Evolutionary conservation across 2,113 vertebrate species (phyloP), one percentile per base, ranked within the genome.

Genomic region (Ceyx cyanopectus): DNA sequence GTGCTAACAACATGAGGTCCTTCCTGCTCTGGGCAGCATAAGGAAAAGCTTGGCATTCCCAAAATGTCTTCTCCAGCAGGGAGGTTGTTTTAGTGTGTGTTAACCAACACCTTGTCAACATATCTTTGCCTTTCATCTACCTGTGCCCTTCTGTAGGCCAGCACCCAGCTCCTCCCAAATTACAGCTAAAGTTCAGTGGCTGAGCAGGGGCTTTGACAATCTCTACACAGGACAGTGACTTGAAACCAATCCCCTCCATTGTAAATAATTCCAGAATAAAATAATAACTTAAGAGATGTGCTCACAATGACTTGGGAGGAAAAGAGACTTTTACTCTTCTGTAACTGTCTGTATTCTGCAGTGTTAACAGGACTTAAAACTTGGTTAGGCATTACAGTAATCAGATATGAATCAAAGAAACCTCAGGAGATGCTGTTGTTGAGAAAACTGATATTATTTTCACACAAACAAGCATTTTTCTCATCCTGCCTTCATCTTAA

Each of bases 371-470:
- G 75, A 95, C 63, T 48, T 87, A 85, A 92, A 87, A 83, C 19
- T 78, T 87, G 53, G 19, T 73, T 81, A 91, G 81, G 83, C 91
- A 91, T 91, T 94, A 89, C 84, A 84, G 62, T 79, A 89, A 95
- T 91, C 79, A 85, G 75, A 20, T 91, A 78, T 51, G 65, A 92
- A 91, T 91, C 93, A 93, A 96, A 81, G 57, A 89, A 92, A 78
- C 69, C 85, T 91, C 79, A 32, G 63, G 81, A 94, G 87, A 95
- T 91, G 60, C 40, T 74, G 45, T 43, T 90, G 73, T 91, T 87
- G 65, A 81, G 57, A 89, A 93, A 89, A 85, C 79, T 89, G 68
- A 30, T 92, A 92, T 51, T 94, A 85, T 89, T 95, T 94, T 93
- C 87, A 92, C 27, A 72, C 40, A 95, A 95, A 91, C 67, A 96